Evolutionary conservation across 2,888 invertebrate species (phyloP), one percentile per base, ranked within the genome.

Genomic region (Margaritifera margaritifera): DNA sequence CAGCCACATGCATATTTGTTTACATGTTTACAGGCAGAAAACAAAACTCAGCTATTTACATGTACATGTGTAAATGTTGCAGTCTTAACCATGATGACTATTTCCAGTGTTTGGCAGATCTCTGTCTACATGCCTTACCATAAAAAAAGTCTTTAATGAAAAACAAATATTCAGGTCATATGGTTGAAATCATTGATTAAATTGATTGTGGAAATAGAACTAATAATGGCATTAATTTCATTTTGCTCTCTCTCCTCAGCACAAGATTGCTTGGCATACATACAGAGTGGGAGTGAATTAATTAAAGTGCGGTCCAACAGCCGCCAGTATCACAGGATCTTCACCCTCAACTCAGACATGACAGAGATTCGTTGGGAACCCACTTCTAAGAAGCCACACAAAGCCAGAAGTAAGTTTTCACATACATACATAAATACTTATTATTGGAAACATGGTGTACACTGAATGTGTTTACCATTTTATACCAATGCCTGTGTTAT

Each of bases 331-430:
- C 90, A 92, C 72, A 87, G 92, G n/a, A 90, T 91, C 77, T 92
- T 92, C 84, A 88, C 90, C 11, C 88, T 92, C 42, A 91, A 91
- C 76, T 89, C 90, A 50, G 92, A 92, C 80, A 86, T 91, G 74
- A 90, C 91, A 3, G 90, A 91, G 75, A 90, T 92, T 22, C 87
- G 92, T 64, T 92, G 92, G 92, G 90, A 91, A 57, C 92, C 92
- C 8, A 92, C 92, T 2, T 91, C 91, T 68, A 92, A 92, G 86
- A 92, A 92, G 81, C 90, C 92, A 31, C 91, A 92, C 78, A 92
- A 92, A 87, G 92, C 92, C 4, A 88, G 90, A 86, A 91, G 92
- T 92, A 85, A 86, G 89, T 87, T 19, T 19, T 27, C n/a, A 1
- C 52, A 6, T 18, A 19, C 53, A 22, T 4, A 20, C 19, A 24